Conservation (phyloP, 2,888 invertebrate species). For the Agrochola litura region DNA sequence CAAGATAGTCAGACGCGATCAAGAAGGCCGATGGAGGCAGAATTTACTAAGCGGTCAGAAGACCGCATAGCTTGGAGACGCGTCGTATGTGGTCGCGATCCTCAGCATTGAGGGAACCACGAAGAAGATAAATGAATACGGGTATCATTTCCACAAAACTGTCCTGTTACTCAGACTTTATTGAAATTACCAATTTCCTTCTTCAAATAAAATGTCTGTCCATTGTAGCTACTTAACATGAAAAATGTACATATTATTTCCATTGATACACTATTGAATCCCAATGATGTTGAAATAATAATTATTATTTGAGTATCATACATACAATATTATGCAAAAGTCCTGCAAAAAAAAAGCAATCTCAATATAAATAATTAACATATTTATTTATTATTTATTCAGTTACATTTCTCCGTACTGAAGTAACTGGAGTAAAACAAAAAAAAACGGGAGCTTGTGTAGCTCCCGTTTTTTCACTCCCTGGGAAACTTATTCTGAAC, state of each 20-base stretch:
- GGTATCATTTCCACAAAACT: not conserved
- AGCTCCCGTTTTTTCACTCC: too few relatives aligned
- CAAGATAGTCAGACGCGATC: too few relatives aligned
- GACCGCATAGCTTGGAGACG: too few relatives aligned
- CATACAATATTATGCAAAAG: not conserved
- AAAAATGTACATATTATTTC: not conserved
- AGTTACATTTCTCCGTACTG: constrained; percentile 33
- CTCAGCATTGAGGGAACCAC: too few relatives aligned
- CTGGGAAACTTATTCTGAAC: constrained; percentile 1
- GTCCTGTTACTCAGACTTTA: not conserved
- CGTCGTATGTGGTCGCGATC: too few relatives aligned
- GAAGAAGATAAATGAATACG: not conserved
- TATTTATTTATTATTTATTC: constrained; percentile 35
- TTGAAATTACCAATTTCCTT: not conserved
- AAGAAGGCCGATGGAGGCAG: too few relatives aligned
- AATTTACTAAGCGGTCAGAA: too few relatives aligned
- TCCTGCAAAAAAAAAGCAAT: constrained; percentile 18
- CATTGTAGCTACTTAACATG: not conserved
- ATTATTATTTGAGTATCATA: not conserved
- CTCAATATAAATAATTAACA: constrained; percentile 15
- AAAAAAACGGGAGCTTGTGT: constrained; percentile 31
- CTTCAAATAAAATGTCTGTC: not conserved
- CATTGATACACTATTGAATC: not conserved
- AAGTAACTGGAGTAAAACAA: constrained; percentile 46
- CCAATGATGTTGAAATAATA: not conserved